phyloP scores from a whole-genome alignment of 2,113 vertebrate genomes.

The Seriola quinqueradiata region DNA sequence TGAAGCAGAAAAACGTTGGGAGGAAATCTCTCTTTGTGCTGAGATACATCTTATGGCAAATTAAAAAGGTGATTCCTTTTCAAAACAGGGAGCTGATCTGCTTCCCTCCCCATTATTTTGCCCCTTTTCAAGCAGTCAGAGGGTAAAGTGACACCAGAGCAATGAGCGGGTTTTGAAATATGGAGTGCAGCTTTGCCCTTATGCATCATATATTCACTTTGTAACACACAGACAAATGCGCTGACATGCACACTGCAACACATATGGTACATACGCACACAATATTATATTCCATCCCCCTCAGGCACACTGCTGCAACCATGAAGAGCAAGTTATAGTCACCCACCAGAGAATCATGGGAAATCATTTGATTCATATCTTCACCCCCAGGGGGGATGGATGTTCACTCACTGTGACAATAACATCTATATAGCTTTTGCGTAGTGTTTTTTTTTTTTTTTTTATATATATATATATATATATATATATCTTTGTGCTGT shows the following conservation, averaged over 20 bases:
- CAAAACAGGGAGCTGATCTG: conserved; percentile 44
- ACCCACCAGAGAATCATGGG: conserved; percentile 25
- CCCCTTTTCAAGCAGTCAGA: conserved; percentile 19
- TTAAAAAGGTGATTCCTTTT: conserved; percentile 65
- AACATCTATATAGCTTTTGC: background rate
- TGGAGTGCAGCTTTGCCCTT: conserved; percentile 29
- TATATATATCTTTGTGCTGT: background rate
- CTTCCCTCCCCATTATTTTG: conserved; percentile 46
- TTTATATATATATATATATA: no score
- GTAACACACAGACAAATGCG: background rate
- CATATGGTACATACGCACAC: background rate
- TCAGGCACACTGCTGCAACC: conserved; percentile 18
- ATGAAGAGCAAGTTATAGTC: conserved; percentile 23
- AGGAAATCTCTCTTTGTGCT: conserved; percentile 57
- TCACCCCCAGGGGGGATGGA: background rate
- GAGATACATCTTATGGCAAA: conserved; percentile 61
- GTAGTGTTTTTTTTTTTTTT: background rate
- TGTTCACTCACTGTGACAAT: conserved; percentile 2
- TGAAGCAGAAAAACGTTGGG: conserved; percentile 64
- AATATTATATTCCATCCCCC: conserved; percentile 6
- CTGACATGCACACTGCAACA: conserved; percentile 6
- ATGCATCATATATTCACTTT: conserved; percentile 42
- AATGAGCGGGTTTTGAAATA: conserved; percentile 36
- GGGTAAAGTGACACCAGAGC: conserved; percentile 35
- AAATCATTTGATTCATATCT: conserved; percentile 31